Percentiles rank a stretch among this genome's conserved stretches.
Evolutionary conservation across 2,888 invertebrate genomes (phyloP).

Genomic region (Ethmia dodecea): DNA sequence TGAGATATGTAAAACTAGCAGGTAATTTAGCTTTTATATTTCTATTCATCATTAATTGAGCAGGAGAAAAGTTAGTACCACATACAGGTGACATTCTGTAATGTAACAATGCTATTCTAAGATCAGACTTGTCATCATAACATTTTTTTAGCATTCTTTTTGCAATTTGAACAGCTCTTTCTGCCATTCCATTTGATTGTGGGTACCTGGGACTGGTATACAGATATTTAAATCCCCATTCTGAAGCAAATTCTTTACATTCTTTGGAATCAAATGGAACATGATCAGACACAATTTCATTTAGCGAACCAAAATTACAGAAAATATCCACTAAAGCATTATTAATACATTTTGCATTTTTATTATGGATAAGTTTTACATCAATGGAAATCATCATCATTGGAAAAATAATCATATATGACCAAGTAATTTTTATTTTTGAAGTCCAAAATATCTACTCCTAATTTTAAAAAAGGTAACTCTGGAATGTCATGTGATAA

Average conservation of each 20-base stretch:
- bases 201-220: constrained; percentile 11
- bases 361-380: constrained; percentile 12
- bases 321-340: constrained; percentile 13
- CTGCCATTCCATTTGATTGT: constrained; percentile 12
- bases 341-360: constrained; percentile 8
- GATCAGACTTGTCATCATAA: constrained; percentile 6
- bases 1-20: not conserved
- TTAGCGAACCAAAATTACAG: constrained; percentile 16
- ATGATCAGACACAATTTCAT: constrained; percentile 9
- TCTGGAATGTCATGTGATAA: constrained; percentile 12
- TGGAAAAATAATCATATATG: constrained; percentile 7
- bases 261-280: constrained; percentile 10
- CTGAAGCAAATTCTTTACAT: constrained; percentile 9
- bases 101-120: constrained; percentile 8
- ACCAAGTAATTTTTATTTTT: constrained; percentile 13
- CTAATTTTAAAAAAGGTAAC: constrained; percentile 18
- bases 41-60: constrained; percentile 1
- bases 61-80: constrained; percentile 7
- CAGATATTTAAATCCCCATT: constrained; percentile 11
- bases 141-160: constrained; percentile 7
- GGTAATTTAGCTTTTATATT: constrained; percentile 11
- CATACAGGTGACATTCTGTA: constrained; percentile 8
- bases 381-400: constrained; percentile 6
- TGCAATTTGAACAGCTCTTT: constrained; percentile 9
- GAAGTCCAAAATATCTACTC: constrained; percentile 17